These are phyloP conservation scores for Suncus etruscus DNA, from an alignment of 2,113 vertebrate species.

Conservation along the genomic window DNA sequence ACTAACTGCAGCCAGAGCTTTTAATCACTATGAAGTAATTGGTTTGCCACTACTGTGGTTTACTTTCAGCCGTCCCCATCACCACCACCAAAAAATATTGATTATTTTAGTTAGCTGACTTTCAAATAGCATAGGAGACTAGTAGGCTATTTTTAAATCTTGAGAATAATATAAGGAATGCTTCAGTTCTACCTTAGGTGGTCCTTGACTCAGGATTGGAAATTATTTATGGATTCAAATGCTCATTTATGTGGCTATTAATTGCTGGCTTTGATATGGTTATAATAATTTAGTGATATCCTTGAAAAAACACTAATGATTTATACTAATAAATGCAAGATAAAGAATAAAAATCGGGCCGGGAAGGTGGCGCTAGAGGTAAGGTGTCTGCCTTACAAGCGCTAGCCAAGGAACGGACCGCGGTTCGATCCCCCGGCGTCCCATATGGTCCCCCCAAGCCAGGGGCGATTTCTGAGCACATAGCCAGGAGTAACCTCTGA, in stretches of 20 bases:
- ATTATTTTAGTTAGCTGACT: constrained; percentile 43
- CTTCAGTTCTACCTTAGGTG: constrained; percentile 40
- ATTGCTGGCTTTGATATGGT: constrained; percentile 14
- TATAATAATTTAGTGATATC: constrained; percentile 1
- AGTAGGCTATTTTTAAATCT: constrained; percentile 47
- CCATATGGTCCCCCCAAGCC: too few relatives aligned
- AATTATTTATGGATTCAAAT: constrained; percentile 24
- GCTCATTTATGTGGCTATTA: constrained; percentile 22
- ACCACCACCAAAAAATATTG: neutral
- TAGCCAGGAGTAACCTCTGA: too few relatives aligned
- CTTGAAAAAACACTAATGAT: neutral
- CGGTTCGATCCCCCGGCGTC: too few relatives aligned
- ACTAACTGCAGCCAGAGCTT: neutral
- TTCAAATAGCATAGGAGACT: neutral
- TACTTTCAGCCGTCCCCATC: neutral
- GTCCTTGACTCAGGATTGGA: neutral
- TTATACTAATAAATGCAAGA: constrained; percentile 24
- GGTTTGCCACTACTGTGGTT: constrained; percentile 30
- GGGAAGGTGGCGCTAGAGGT: too few relatives aligned
- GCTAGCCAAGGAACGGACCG: too few relatives aligned
- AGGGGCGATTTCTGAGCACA: too few relatives aligned
- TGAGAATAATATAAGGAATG: constrained; percentile 41
- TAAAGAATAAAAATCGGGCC: neutral
- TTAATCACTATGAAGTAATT: constrained; percentile 32
- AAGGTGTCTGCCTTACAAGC: too few relatives aligned